Evolutionary conservation across 2,888 invertebrate genomes (phyloP), one percentile per base, ranked within the genome.

Genomic region (Cantharis nigra): DNA sequence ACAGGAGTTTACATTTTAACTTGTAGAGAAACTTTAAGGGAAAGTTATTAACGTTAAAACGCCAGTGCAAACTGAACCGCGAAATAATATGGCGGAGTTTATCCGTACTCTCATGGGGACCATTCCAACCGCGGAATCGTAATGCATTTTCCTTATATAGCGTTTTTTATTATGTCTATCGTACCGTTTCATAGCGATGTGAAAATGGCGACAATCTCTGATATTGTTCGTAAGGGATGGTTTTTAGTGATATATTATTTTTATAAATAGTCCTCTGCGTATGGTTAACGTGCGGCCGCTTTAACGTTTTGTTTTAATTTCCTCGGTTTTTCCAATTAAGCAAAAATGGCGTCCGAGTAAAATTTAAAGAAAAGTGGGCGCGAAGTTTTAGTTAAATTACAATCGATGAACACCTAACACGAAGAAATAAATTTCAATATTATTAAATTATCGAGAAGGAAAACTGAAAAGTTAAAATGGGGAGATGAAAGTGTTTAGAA

Each of bases 141-240:
- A 89, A 89, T 89, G 89, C 88, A 87, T 89, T 89, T 89, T 88
- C 88, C 88, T 88, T 89, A 89, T 88, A 88, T 86, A 87, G 87
- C 85, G 85, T 87, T 88, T 88, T 88, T 88, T 88, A 88, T 88
- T 88, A 88, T 87, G 86, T 87, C 88, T 88, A 88, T 88, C 86
- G 88, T 83, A 85, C 84, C 85, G 85, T 79, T 82, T 82, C 84
- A 82, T 82, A 82, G 82, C 82, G 83, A 84, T 83, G 83, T 83
- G 85, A 85, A 86, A 87, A 88, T 86, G 86, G 85, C 86, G 87
- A 87, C 88, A 87, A 88, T 88, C 87, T 87, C 84, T 84, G 83
- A 87, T 87, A 88, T 88, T 84, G 87, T 85, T 85, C 84, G 85
- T 84, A 82, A 81, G 85, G 87, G 86, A 83, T 84, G 86, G 84